Evolutionary conservation across 2,113 vertebrate species (phyloP).

Genomic region (Camelus bactrianus): DNA sequence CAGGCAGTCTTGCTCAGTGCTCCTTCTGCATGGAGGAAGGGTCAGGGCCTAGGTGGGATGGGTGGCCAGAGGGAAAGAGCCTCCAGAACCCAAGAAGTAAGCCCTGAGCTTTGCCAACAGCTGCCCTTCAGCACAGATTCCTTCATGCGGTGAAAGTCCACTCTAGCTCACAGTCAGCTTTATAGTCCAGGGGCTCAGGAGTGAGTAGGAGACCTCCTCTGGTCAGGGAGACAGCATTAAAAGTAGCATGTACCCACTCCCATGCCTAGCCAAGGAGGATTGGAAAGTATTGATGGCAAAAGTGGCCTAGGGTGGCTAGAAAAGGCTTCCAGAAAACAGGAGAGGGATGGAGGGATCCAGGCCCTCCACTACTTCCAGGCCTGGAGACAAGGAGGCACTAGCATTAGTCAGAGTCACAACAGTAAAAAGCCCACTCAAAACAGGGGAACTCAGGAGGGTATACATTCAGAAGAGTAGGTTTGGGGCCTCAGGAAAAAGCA

Average conservation of each 20-base stretch:
- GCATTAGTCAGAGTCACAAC: neutral
- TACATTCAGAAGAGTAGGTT: neutral
- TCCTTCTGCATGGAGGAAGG: neutral
- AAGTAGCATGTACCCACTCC: neutral
- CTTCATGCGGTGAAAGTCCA: neutral
- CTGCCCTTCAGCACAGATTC: neutral
- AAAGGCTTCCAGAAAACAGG: neutral
- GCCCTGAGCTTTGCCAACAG: conserved; percentile 30
- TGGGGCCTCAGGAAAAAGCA: neutral
- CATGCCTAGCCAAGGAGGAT: neutral
- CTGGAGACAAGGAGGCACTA: neutral
- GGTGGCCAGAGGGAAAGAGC: neutral
- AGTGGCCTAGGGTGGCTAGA: neutral
- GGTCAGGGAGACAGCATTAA: neutral
- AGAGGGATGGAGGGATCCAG: neutral
- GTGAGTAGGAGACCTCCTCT: neutral
- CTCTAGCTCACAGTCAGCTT: neutral
- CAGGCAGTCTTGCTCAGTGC: neutral
- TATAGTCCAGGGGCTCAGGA: neutral
- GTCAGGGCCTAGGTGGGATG: neutral
- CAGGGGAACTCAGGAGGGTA: neutral
- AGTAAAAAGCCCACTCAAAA: neutral
- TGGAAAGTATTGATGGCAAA: neutral
- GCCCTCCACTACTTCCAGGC: neutral
- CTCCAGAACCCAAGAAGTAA: neutral